Base-by-base conservation (phyloP, 2,113 vertebrate species). In the Brachyhypopomus occidentalis region DNA sequence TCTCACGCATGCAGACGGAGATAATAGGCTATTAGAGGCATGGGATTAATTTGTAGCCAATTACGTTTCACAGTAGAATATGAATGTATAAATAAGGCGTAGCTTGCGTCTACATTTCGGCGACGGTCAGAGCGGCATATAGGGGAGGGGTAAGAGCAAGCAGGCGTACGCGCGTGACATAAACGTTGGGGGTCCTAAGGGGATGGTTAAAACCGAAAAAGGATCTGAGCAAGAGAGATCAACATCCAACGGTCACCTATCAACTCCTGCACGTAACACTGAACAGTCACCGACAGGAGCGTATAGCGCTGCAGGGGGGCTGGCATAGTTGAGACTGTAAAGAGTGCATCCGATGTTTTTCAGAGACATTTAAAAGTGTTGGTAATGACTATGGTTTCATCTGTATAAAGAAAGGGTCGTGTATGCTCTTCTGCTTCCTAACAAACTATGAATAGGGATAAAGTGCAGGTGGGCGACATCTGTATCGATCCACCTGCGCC, bases 21-120 rank as follows among this genome's bases (percentile, higher is more conserved):
- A 92, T 92, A 90, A 90, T 92, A 91, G 93, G 86, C 94, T 90
- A 92, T 94, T 94, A 94, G 88, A 89, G 91, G 91, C 92, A 89
- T 92, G 92, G 93, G 92, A 95, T 95, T 96, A 92, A 94, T 95
- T 94, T 95, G 95, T 95, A 96, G 94, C 94, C 96, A 96, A 95
- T 96, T 96, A 95, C 93, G 92, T 89, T 30, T 88, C 88, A 79
- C 78, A 83, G 91, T 87, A 93, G 93, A 96, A 95, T 94, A 94
- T 92, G 90, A 92, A 92, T 89, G 91, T 92, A 92, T 95, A 94
- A 94, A 94, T 93, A 95, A 89, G 88, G 79, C 84, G 73, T 76
- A 77, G 89, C 87, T 77, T 80, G 88, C 79, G 84, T 60, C 78
- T 75, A 81, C 78, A 79, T 84, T 79, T 82, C 20, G 34, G 70